Evolutionary conservation across 2,797 vertebrate genomes (phyloP).

Genomic region (Protonibea diacanthus): DNA sequence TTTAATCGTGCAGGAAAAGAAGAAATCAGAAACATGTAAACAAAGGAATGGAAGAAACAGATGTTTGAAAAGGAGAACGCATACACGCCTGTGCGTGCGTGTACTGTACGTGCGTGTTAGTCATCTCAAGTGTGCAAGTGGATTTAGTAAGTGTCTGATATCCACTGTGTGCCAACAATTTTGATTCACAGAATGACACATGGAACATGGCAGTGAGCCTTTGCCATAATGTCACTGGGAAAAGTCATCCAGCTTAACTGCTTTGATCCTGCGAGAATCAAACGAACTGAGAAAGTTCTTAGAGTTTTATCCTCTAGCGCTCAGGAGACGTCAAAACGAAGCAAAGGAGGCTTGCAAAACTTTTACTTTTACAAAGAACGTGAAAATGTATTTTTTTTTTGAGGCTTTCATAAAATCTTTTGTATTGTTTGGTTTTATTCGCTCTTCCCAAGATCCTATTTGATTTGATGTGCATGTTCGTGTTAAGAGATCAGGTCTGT

Average conservation of each 20-base stretch:
- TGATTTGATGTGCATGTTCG: slow-evolving; percentile 22
- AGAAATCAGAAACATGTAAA: slow-evolving; percentile 59
- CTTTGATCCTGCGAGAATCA: slow-evolving; percentile 68
- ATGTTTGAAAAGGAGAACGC: slow-evolving; percentile 37
- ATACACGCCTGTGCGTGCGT: not conserved
- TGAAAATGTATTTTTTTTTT: slow-evolving; percentile 4
- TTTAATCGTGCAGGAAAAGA: slow-evolving; percentile 8
- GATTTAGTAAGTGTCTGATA: slow-evolving; percentile 65
- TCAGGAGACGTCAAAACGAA: slow-evolving; percentile 58
- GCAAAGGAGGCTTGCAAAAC: slow-evolving; percentile 11
- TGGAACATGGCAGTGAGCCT: slow-evolving; percentile 70
- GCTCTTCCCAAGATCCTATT: not conserved
- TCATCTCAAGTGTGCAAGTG: slow-evolving; percentile 17
- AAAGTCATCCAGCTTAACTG: slow-evolving; percentile 57
- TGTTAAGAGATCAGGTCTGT: slow-evolving; percentile 21
- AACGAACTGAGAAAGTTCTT: slow-evolving; percentile 52
- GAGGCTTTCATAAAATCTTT: slow-evolving; percentile 11
- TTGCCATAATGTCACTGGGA: slow-evolving; percentile 63
- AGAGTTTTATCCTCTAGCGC: slow-evolving; percentile 55
- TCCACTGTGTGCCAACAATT: slow-evolving; percentile 55
- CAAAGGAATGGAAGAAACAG: slow-evolving; percentile 60
- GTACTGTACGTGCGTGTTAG: not conserved
- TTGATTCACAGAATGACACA: slow-evolving; percentile 47
- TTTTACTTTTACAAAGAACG: slow-evolving; percentile 5
- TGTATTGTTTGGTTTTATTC: slow-evolving; percentile 25